phyloP scores from a whole-genome alignment of 2,888 invertebrate species.

The Geophilus truncorum region DNA sequence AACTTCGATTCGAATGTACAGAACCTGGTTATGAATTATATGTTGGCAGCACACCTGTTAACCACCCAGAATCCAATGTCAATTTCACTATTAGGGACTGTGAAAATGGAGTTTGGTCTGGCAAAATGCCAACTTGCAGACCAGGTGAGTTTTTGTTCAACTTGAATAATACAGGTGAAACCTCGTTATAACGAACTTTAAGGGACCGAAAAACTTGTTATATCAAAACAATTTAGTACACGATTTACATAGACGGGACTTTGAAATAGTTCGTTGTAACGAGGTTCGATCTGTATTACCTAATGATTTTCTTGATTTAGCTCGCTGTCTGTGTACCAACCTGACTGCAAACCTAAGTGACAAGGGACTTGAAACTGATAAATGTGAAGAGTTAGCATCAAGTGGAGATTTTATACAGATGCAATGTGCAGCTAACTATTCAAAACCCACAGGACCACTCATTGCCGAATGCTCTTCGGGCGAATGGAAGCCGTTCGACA shows the following conservation, averaged over 20 bases:
- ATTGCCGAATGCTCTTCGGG: background rate
- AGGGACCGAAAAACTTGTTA: no score
- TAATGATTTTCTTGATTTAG: no score
- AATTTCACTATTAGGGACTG: background rate
- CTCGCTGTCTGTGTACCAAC: background rate
- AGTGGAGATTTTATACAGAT: slow-evolving; percentile 15
- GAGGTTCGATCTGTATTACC: no score
- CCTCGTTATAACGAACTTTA: no score
- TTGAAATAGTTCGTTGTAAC: no score
- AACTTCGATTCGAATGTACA: slow-evolving; percentile 3
- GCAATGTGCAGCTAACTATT: background rate
- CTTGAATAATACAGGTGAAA: no score
- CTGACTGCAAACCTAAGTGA: background rate
- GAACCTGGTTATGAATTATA: slow-evolving; percentile 1
- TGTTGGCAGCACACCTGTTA: background rate
- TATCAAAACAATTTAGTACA: no score
- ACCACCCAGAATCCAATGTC: background rate
- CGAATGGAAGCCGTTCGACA: background rate
- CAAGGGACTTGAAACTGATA: background rate
- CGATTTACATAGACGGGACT: no score
- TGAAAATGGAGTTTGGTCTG: slow-evolving; percentile 8
- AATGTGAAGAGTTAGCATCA: background rate
- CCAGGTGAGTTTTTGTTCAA: background rate
- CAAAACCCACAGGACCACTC: background rate
- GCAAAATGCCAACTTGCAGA: background rate